phyloP scores from a whole-genome alignment of 2,888 invertebrate species.

The Drosophila stalkeri region DNA sequence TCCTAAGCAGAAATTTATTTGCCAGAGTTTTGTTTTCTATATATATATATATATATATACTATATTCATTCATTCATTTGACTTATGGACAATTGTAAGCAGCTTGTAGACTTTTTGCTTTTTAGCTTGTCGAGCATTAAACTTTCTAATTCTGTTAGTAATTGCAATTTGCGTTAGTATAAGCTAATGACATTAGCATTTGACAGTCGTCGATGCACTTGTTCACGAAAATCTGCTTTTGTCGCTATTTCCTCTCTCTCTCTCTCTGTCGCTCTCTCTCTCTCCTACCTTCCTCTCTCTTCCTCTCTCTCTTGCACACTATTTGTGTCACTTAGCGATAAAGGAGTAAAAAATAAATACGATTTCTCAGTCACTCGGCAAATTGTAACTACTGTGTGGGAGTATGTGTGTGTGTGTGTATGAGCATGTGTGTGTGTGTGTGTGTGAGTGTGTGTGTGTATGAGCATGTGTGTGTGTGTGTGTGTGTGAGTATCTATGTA shows the following conservation, averaged over 20 bases:
- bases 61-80: not conserved
- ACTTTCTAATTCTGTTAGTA: constrained; percentile 2
- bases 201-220: constrained; percentile 18
- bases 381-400: constrained; percentile 43
- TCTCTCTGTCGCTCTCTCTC: not conserved
- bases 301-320: not conserved
- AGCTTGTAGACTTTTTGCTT: not conserved
- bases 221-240: not conserved
- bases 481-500: constrained; percentile 3
- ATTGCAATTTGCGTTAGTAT: constrained; percentile 1
- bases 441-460: constrained; percentile 4
- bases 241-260: not conserved
- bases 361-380: constrained; percentile 29
- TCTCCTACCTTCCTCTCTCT: not conserved
- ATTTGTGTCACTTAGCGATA: constrained; percentile 24
- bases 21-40: too few relatives aligned
- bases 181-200: constrained; percentile 14
- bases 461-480: constrained; percentile 12
- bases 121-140: not conserved
- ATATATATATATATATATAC: too few relatives aligned
- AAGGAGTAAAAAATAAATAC: constrained; percentile 52
- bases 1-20: too few relatives aligned
- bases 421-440: constrained; percentile 6
- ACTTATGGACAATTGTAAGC: not conserved
- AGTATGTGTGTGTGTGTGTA: constrained; percentile 5